Base-by-base conservation (phyloP, 2,113 vertebrate genomes). In the Chamaea fasciata region DNA sequence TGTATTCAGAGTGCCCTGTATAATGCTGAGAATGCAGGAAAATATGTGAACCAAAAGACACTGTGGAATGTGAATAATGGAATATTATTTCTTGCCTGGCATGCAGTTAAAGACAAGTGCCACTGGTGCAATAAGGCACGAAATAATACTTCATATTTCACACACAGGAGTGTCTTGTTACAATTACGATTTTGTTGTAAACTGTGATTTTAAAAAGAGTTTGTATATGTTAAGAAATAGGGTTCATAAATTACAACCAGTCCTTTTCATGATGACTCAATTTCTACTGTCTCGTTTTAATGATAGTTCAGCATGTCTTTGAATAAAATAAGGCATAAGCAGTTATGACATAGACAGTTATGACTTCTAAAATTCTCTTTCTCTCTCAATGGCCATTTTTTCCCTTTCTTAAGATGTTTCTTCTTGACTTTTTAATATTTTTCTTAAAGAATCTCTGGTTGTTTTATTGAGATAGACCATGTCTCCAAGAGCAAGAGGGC, bases 141-240 rank as follows among this genome's bases (percentile, higher is more conserved):
- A 93, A 94, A 92, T 71, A 88, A 78, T 85, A 46, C 56, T 91
- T 89, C 41, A 33, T 83, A 87, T 86, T 87, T 91, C 74, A 89
- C 50, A 77, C 31, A 62, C 1, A 27, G 64, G 26, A 77, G 22
- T 62, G 14, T 79, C 37, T 85, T 87, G 62, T 20, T 83, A 41
- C 50, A 91, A 53, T 93, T 89, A 77, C 2, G 10, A 46, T 77
- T 93, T 91, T 92, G 37, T 53, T 93, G 31, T 74, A 68, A 91
- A 93, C 23, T 63, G 30, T 44, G 23, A 74, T 73, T 91, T 92
- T 3, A 23, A 46, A 82, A 88, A 73, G 76, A 30, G 56, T 60
- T 56, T 81, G 5, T 49, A 33, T 62, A 53, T 47, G 18, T 90
- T 92, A 91, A 76, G 64, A 90, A 94, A 83, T 55, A 68, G 6